Percentiles rank a stretch among this genome's conserved stretches.
Evolutionary conservation across 2,113 vertebrate species (phyloP).

Genomic region (Uria lomvia): DNA sequence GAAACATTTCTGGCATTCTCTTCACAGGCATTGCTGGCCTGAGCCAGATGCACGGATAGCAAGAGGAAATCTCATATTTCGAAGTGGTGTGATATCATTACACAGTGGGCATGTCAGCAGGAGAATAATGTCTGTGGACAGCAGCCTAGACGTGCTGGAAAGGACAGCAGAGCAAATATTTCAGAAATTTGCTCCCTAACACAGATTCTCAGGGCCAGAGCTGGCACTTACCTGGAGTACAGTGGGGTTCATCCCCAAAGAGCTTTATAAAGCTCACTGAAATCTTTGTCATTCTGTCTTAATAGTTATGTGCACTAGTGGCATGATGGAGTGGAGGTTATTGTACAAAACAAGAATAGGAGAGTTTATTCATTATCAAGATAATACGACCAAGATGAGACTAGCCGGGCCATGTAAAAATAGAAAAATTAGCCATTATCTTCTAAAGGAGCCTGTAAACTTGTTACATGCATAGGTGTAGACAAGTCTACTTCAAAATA

Average conservation of each 20-base stretch:
- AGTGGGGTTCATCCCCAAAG: neutral
- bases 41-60: neutral
- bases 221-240: neutral
- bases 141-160: neutral
- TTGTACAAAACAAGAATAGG: neutral
- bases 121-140: neutral
- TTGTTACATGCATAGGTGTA: neutral
- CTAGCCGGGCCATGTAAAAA: neutral
- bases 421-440: neutral
- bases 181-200: neutral
- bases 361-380: neutral
- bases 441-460: neutral
- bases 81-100: neutral
- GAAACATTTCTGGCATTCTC: neutral
- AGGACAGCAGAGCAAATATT: conserved; percentile 9
- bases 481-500: neutral
- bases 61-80: neutral
- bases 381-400: neutral
- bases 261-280: neutral
- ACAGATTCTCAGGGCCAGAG: neutral
- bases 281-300: neutral
- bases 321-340: neutral
- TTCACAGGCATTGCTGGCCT: neutral
- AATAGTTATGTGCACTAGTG: neutral
- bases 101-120: neutral